Evolutionary conservation across 1,140 invertebrate genomes (phyloP).

Genomic region (Camponotus pennsylvanicus): DNA sequence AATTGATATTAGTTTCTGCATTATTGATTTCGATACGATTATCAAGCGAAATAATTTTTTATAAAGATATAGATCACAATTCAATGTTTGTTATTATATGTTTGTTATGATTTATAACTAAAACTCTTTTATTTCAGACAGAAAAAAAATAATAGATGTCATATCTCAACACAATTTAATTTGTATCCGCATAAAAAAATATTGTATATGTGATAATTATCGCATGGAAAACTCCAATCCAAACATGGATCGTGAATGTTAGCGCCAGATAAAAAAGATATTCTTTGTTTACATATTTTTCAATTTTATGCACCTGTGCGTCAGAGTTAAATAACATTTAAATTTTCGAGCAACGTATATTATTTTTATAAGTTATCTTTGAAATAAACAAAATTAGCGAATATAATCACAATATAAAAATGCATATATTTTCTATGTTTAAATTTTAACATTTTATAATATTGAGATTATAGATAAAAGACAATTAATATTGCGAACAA

Average conservation of each 20-base stretch:
- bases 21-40: neutral
- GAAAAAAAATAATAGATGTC: neutral
- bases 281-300: neutral
- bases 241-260: constrained; percentile 6
- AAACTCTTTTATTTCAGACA: constrained; percentile 25
- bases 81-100: constrained; percentile 18
- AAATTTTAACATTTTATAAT: constrained; percentile 5
- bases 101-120: constrained; percentile 13
- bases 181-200: neutral
- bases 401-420: constrained; percentile 1
- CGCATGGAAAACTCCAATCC: neutral
- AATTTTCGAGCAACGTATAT: constrained; percentile 3
- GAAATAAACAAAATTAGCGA: constrained; percentile 8
- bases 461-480: neutral
- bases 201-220: constrained; percentile 11
- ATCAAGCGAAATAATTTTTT: constrained; percentile 1
- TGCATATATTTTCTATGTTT: neutral
- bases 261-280: constrained; percentile 15
- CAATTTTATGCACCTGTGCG: neutral
- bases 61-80: constrained; percentile 1
- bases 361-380: constrained; percentile 11
- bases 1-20: constrained; percentile 1
- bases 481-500: neutral
- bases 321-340: neutral
- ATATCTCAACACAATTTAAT: neutral